Conservation (phyloP, 2,113 vertebrate species). For the Eidolon helvum region DNA sequence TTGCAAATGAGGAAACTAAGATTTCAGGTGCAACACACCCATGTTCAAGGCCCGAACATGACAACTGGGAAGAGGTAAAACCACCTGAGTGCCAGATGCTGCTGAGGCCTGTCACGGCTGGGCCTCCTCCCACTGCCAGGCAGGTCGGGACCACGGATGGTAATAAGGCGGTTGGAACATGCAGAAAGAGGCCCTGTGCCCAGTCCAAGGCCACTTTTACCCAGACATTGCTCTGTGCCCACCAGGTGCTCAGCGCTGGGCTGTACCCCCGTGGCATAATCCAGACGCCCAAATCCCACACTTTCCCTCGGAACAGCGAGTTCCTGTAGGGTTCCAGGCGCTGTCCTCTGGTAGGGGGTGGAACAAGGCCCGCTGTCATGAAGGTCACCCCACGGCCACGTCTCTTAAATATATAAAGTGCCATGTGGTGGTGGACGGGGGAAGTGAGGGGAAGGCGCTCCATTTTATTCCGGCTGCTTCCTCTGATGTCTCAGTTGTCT, state of each 20-base stretch:
- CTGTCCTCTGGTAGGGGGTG: rapidly evolving
- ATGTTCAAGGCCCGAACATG: neutral
- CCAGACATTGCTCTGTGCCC: neutral
- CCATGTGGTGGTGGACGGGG: neutral
- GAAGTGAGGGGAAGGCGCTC: rapidly evolving
- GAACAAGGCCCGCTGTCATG: rapidly evolving
- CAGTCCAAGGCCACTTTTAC: neutral
- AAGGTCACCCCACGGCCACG: neutral
- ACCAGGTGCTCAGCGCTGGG: neutral
- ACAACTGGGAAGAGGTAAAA: neutral
- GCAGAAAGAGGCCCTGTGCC: too few relatives aligned
- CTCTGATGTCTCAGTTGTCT: rapidly evolving
- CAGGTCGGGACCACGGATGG: rapidly evolving
- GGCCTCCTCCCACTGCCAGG: rapidly evolving
- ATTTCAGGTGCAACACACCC: neutral
- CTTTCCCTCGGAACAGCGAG: rapidly evolving
- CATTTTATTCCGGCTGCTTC: neutral
- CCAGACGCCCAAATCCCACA: neutral
- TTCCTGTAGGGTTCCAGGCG: neutral
- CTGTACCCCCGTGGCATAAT: neutral
- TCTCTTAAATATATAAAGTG: neutral
- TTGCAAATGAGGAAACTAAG: neutral
- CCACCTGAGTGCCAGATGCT: rapidly evolving
- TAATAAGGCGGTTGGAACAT: rapidly evolving
- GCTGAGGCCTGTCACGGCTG: rapidly evolving